Conservation (phyloP, 1,140 invertebrate genomes). For the Nymphalis io region DNA sequence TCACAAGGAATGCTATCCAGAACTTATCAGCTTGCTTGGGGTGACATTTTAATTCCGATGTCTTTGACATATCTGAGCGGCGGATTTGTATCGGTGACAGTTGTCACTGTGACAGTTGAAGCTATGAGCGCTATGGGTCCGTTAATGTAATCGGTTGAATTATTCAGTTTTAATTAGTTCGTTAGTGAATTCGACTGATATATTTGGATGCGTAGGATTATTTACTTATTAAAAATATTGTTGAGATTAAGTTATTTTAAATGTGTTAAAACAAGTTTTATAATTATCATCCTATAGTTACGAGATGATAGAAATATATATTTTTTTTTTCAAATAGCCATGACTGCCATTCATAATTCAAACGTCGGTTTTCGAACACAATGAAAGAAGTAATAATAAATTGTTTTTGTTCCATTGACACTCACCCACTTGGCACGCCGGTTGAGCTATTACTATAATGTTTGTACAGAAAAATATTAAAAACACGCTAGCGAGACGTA, state of each 20-base stretch:
- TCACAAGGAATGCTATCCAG: slow-evolving; percentile 21
- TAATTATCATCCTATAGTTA: too few relatives aligned
- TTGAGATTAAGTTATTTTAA: too few relatives aligned
- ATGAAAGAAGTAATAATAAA: slow-evolving; percentile 36
- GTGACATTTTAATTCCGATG: slow-evolving; percentile 54
- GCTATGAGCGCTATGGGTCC: slow-evolving; percentile 11
- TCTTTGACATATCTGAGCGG: slow-evolving; percentile 48
- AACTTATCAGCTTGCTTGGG: slow-evolving; percentile 27
- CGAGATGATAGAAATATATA: neutral
- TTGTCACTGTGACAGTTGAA: slow-evolving; percentile 29
- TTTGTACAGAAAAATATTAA: slow-evolving; percentile 19
- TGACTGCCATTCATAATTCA: slow-evolving; percentile 38
- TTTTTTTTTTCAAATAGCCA: slow-evolving; percentile 19
- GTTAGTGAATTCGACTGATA: neutral
- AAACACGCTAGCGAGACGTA: slow-evolving; percentile 8
- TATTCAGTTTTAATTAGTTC: slow-evolving; percentile 27
- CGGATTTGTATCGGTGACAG: slow-evolving; percentile 51
- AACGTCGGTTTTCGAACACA: slow-evolving; percentile 29
- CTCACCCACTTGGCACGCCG: slow-evolving; percentile 70
- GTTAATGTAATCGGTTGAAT: slow-evolving; percentile 14
- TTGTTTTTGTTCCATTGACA: slow-evolving; percentile 62
- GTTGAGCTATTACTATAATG: slow-evolving; percentile 22
- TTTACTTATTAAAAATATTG: neutral
- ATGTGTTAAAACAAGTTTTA: too few relatives aligned
- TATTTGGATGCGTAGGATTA: neutral